Percentiles rank a stretch among this genome's conserved stretches.
These are phyloP conservation scores for Suricata suricatta DNA, from an alignment of 2,113 vertebrate genomes.

Conservation along the genomic window DNA sequence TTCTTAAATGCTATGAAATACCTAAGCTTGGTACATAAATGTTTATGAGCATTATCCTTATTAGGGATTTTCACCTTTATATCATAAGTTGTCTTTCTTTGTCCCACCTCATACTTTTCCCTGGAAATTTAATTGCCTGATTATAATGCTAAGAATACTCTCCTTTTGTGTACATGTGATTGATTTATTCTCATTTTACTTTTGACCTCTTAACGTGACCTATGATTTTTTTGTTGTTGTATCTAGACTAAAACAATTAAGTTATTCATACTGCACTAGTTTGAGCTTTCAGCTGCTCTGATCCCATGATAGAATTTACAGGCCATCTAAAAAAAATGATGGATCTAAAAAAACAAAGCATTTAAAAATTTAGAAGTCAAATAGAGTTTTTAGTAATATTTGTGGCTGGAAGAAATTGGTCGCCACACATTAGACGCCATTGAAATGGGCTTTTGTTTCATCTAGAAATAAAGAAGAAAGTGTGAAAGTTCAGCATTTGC, in stretches of 20 bases:
- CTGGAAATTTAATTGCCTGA: not conserved
- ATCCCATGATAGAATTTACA: not conserved
- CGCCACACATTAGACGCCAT: not conserved
- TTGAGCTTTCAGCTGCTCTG: not conserved
- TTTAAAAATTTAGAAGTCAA: slow-evolving; percentile 9
- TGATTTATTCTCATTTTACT: slow-evolving; percentile 38
- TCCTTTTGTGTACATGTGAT: not conserved
- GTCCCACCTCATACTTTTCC: not conserved
- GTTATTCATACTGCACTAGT: not conserved
- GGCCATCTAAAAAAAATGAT: not conserved
- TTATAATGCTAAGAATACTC: not conserved
- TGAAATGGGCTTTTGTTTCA: not conserved
- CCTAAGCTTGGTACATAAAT: not conserved
- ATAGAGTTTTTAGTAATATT: slow-evolving; percentile 4
- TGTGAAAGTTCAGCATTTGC: not conserved
- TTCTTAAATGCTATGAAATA: not conserved
- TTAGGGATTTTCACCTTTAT: not conserved
- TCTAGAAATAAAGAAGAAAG: slow-evolving; percentile 12
- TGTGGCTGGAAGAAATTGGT: not conserved
- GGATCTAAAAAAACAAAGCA: not conserved
- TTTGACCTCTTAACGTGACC: not conserved
- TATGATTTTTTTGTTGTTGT: not conserved
- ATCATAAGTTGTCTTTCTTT: not conserved
- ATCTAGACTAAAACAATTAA: not conserved
- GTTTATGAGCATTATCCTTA: not conserved